Percentiles rank a stretch among this genome's conserved stretches.
Evolutionary conservation across 2,888 invertebrate species (phyloP).

Genomic region (Brenthis ino): DNA sequence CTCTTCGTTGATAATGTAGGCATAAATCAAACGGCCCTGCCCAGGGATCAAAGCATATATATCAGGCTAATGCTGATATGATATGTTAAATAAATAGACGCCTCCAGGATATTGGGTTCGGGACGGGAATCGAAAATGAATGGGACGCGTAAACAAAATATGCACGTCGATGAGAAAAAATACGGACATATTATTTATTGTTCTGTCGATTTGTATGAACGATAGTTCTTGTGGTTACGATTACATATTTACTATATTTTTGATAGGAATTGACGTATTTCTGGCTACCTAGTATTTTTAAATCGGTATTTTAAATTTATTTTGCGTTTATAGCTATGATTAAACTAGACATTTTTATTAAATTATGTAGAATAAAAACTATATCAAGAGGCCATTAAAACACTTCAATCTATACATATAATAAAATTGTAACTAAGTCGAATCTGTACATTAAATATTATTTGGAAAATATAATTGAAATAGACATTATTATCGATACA

Average conservation of each 20-base stretch:
- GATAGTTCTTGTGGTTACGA: background rate
- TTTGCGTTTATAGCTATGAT: no score
- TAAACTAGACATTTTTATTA: no score
- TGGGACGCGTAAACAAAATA: slow-evolving; percentile 36
- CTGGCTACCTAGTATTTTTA: no score
- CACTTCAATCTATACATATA: no score
- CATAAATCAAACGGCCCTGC: slow-evolving; percentile 67
- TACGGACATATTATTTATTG: slow-evolving; percentile 19
- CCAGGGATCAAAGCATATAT: slow-evolving; percentile 71
- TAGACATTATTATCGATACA: no score
- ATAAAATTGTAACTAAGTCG: no score
- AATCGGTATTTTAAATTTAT: no score
- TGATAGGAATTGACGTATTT: background rate
- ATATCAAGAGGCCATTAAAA: no score
- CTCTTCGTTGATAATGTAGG: slow-evolving; percentile 57
- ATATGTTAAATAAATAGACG: slow-evolving; percentile 82
- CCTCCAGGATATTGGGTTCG: slow-evolving; percentile 72
- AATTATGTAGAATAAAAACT: no score
- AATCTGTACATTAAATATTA: no score
- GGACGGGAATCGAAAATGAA: slow-evolving; percentile 64
- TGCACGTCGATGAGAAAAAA: slow-evolving; percentile 22
- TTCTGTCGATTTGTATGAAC: slow-evolving; percentile 13
- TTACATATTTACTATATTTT: background rate
- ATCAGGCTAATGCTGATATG: slow-evolving; percentile 80
- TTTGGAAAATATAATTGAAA: no score